Base-by-base conservation (phyloP, 1,140 invertebrate species). In the Drosophila tani region DNA sequence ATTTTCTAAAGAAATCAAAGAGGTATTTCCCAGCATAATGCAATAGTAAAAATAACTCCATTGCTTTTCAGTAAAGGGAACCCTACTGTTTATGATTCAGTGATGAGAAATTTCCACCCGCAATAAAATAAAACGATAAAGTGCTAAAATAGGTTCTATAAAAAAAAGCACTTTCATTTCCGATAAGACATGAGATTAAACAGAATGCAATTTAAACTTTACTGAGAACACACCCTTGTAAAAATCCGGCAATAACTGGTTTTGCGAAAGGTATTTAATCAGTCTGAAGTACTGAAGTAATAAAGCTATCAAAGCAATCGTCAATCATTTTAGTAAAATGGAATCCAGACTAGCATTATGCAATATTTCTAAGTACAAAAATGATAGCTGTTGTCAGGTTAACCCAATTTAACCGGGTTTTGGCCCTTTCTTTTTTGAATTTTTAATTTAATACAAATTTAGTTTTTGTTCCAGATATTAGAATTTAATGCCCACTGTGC, bases 101-200 rank as follows among this genome's bases (percentile, higher is more conserved):
- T 63, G 21, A 11, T 7, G 15, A 40, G 24, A 29, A 59, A 29
- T 59, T 41, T 29, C 35, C 32, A 14, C 19, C 0, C 58, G 0
- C 17, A 7, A 49, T 15, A 5, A 62, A 51, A 60, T 21, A 15
- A 0, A 55, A 5, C 9, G 7, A 7, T 11, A 17, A 19, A 6
- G 35, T 53, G 11, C 7, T 14, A 15, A 21, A 40, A 15, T 6
- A n/a, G 19, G 4, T 56, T 55, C 21, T 14, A 38, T 53, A 21
- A 69, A 50, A 41, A 11, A 4, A 15, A 27, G 2, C 19, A 35
- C 15, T 49, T 64, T 49, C 21, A 43, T 43, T 32, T 0, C 3
- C 24, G 43, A 68, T 66, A 41, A 68, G 60, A 12, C 11, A 14
- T 35, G n/a, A 29, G 12, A 57, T 58, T 27, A 15, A 27, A 47